Percentiles rank a stretch among this genome's conserved stretches.
These are phyloP conservation scores for Calameuta pallipes DNA, from an alignment of 2,888 invertebrate genomes.

Conservation along the genomic window DNA sequence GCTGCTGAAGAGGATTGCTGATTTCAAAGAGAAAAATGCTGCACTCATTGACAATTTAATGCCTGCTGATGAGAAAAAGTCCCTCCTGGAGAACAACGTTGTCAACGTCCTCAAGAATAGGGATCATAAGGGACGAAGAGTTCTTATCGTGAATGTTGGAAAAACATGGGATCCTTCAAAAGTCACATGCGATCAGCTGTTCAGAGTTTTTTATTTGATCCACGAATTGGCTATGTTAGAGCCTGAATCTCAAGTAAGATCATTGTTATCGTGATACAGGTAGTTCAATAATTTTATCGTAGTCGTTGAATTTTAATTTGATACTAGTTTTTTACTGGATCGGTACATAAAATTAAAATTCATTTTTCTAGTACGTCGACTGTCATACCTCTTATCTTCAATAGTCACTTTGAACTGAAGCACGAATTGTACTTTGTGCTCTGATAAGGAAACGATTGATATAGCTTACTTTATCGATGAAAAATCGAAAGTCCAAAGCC, in stretches of 20 bases:
- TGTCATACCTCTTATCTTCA: neutral
- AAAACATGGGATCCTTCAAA: conserved; percentile 81
- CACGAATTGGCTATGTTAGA: conserved; percentile 83
- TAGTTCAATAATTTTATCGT: neutral
- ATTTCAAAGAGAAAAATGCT: conserved; percentile 80
- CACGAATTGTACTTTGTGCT: neutral
- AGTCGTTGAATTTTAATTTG: neutral
- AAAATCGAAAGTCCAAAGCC: neutral
- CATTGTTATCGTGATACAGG: neutral
- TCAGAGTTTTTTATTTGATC: conserved; percentile 83
- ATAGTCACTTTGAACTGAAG: neutral
- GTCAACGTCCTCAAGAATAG: conserved; percentile 82
- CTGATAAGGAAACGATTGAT: neutral
- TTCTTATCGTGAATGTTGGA: conserved; percentile 80
- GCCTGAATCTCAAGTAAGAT: conserved; percentile 75
- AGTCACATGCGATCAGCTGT: conserved; percentile 80
- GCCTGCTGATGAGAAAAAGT: conserved; percentile 75
- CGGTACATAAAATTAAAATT: neutral
- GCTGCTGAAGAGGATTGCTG: conserved; percentile 82
- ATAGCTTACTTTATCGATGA: neutral
- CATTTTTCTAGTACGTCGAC: neutral
- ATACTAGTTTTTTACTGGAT: too few species aligned
- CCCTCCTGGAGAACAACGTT: conserved; percentile 78
- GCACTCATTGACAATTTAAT: conserved; percentile 74
- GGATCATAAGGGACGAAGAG: conserved; percentile 81